phyloP scores from a whole-genome alignment of 2,888 invertebrate species.

The Cepaea hortensis region DNA sequence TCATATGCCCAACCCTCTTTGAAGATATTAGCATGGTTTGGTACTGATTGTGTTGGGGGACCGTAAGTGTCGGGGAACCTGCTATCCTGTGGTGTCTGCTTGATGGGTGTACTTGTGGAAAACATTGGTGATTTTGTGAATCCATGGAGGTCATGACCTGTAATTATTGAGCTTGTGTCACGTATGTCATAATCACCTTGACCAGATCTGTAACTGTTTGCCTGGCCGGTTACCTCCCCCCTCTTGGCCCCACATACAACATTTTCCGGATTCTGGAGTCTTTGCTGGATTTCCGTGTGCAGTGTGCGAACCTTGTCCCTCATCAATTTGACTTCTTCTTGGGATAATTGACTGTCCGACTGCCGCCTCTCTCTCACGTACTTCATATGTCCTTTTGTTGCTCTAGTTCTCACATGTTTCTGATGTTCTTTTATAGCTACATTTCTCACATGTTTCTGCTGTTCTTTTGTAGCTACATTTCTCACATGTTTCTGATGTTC shows the following conservation, averaged over 20 bases:
- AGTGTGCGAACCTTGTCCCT: slow-evolving; percentile 36
- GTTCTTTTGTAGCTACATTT: neutral
- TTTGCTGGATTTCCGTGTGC: slow-evolving; percentile 30
- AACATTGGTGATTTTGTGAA: neutral
- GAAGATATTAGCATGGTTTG: neutral
- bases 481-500: neutral
- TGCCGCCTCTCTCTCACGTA: neutral
- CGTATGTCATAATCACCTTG: neutral
- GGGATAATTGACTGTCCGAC: neutral
- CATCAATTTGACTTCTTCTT: neutral
- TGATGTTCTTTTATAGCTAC: too few relatives aligned
- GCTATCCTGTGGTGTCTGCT: neutral
- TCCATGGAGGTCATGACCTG: neutral
- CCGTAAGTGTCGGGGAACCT: neutral
- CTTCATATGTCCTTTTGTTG: too few relatives aligned
- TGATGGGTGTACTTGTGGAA: slow-evolving; percentile 40
- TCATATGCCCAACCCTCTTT: neutral
- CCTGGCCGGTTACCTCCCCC: neutral
- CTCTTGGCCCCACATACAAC: neutral
- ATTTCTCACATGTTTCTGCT: neutral
- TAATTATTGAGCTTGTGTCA: neutral
- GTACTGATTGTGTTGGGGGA: neutral
- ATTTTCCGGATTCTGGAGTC: slow-evolving; percentile 38
- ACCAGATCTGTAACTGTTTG: neutral
- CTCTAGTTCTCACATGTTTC: too few relatives aligned